phyloP scores from a whole-genome alignment of 2,113 vertebrate species.

The Channa maculata region DNA sequence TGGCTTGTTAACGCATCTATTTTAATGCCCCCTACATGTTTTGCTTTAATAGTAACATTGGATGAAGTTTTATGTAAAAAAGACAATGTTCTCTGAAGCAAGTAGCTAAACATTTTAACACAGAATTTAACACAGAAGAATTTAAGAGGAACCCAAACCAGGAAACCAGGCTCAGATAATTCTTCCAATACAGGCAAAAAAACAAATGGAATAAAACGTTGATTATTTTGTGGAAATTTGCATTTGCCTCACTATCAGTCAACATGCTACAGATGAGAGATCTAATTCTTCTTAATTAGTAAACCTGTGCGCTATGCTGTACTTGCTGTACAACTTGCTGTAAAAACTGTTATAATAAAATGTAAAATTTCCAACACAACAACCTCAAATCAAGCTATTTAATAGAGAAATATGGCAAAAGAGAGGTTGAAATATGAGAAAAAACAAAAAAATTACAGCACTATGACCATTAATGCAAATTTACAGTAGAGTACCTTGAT shows the following conservation, averaged over 20 bases:
- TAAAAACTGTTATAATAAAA: no score
- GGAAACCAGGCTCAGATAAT: no score
- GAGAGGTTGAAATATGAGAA: background rate
- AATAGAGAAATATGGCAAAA: background rate
- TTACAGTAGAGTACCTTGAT: conserved; percentile 12
- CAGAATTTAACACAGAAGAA: background rate
- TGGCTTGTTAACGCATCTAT: conserved; percentile 30
- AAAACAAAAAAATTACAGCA: background rate
- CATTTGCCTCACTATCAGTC: background rate
- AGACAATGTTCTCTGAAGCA: background rate
- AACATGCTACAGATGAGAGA: background rate
- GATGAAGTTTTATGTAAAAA: background rate
- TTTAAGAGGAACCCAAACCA: background rate
- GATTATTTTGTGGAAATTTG: background rate
- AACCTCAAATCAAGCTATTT: conserved; percentile 1
- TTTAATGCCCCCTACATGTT: conserved; percentile 16
- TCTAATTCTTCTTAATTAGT: background rate
- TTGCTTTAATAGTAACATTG: conserved; percentile 20
- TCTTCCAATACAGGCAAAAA: no score
- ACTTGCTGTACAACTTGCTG: no score
- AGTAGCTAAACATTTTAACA: background rate
- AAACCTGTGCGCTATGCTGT: no score
- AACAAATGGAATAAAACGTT: no score
- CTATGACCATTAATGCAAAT: background rate
- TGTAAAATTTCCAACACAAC: background rate